Base-by-base conservation (phyloP, 2,113 vertebrate species). In the Fregetta grallaria region DNA sequence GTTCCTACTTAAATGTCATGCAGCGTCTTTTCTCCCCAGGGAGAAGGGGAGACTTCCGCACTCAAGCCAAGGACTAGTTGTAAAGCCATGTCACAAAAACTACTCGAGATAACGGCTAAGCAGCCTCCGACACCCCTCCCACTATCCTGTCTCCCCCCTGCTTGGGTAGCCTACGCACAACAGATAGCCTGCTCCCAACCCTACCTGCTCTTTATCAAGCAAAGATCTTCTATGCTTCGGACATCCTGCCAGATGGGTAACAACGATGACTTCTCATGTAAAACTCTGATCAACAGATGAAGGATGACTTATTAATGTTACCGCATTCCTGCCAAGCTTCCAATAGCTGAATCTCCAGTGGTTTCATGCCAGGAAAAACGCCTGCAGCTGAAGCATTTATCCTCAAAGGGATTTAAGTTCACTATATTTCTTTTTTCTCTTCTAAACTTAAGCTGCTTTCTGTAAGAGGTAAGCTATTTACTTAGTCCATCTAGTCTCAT, bases 361-460 rank as follows among this genome's bases (percentile, higher is more conserved):
- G 53, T 82, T 93, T 76, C 84, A 71, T 15, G 63, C 88, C 96
- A 92, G 67, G 78, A 94, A 88, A 90, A 94, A 80, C 40, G 86
- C 59, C 67, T 88, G 90, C 75, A 92, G 90, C 78, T 84, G 55
- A 92, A 92, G 84, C 81, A 29, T 73, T 96, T 86, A 93, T 76
- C 66, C 85, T 86, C 73, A 85, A 90, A 93, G 45, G 27, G 63
- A 93, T 91, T 92, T 67, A 85, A 82, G 70, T 91, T 91, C 52
- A 87, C 62, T 88, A 21, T 53, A 91, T 85, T 90, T 90, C 84
- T 92, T 88, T 59, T 83, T 79, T 75, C 77, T 97, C 70, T 53
- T 85, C 84, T 58, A 67, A 94, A 90, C 74, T 79, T 96, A 97
- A 96, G 85, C 90, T 45, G 73, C 91, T 91, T 94, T 97, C 87